Conservation (phyloP, 1,140 invertebrate genomes). For the Drosophila serrata region DNA sequence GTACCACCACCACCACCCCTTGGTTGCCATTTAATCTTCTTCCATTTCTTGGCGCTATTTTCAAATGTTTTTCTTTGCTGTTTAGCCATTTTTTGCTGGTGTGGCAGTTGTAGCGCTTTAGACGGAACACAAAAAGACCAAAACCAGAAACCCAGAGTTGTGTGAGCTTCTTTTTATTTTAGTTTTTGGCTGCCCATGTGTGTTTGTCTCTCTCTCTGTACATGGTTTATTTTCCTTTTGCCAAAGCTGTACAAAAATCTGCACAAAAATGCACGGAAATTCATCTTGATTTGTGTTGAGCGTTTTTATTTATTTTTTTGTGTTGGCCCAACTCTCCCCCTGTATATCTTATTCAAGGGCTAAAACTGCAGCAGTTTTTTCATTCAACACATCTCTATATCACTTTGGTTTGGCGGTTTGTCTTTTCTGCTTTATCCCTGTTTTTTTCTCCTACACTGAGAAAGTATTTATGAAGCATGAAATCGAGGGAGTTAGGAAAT, state of each 20-base stretch:
- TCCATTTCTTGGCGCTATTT: slow-evolving; percentile 65
- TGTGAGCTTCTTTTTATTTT: slow-evolving; percentile 38
- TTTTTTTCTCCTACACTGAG: slow-evolving; percentile 17
- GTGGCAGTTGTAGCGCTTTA: slow-evolving; percentile 40
- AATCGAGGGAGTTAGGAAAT: neutral
- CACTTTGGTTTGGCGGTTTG: slow-evolving; percentile 56
- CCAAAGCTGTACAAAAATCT: slow-evolving; percentile 65
- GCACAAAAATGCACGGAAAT: slow-evolving; percentile 80
- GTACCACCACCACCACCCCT: slow-evolving; percentile 17
- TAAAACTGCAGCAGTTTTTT: slow-evolving; percentile 51
- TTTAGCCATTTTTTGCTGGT: slow-evolving; percentile 61
- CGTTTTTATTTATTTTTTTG: slow-evolving; percentile 58
- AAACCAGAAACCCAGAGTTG: slow-evolving; percentile 41
- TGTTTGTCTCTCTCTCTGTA: slow-evolving; percentile 23
- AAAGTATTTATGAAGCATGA: neutral
- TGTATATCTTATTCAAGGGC: slow-evolving; percentile 51
- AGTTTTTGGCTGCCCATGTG: slow-evolving; percentile 35
- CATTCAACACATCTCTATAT: slow-evolving; percentile 51
- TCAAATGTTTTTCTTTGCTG: slow-evolving; percentile 65
- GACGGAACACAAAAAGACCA: slow-evolving; percentile 42
- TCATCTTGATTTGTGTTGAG: slow-evolving; percentile 80
- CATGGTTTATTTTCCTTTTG: slow-evolving; percentile 30
- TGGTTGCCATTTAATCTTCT: slow-evolving; percentile 49
- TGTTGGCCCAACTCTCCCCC: slow-evolving; percentile 3
- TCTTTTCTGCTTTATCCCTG: slow-evolving; percentile 30